Conservation (phyloP, 2,113 vertebrate species). For the Polypterus senegalus region DNA sequence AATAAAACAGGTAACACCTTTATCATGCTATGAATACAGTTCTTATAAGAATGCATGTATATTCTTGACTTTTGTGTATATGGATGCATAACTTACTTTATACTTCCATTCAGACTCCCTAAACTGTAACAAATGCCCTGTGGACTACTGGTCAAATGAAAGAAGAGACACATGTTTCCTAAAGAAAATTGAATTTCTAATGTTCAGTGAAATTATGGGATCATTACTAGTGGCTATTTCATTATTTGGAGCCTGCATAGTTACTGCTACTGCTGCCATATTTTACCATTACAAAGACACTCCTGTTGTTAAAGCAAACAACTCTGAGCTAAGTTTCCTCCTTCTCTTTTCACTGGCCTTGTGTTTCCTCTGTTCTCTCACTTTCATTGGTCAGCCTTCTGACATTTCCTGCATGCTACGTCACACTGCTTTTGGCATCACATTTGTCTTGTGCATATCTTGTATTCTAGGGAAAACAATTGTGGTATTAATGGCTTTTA, state of each 20-base stretch:
- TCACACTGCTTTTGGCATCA: constrained; percentile 27
- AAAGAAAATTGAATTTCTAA: constrained; percentile 27
- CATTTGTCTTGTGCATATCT: constrained; percentile 32
- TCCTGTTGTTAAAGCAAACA: constrained; percentile 18
- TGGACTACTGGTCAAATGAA: constrained; percentile 19
- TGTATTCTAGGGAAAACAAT: constrained; percentile 33
- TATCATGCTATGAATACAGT: too few relatives aligned
- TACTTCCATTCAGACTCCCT: constrained; percentile 20
- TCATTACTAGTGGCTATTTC: constrained; percentile 29
- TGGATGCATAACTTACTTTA: not conserved
- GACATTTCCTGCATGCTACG: constrained; percentile 44
- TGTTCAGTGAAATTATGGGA: constrained; percentile 37
- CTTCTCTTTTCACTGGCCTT: constrained; percentile 37
- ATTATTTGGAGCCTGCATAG: constrained; percentile 29
- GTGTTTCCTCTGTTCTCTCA: constrained; percentile 34
- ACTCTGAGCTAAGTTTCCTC: constrained; percentile 37
- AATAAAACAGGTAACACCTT: constrained; percentile 36
- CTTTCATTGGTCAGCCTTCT: constrained; percentile 35
- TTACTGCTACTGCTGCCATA: constrained; percentile 24
- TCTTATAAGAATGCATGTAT: too few relatives aligned
- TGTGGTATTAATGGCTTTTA: constrained; percentile 30
- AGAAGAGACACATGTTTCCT: constrained; percentile 11
- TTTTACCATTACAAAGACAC: constrained; percentile 35
- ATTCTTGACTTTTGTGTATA: too few relatives aligned
- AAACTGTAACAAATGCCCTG: constrained; percentile 27